Evolutionary conservation across 2,113 vertebrate genomes (phyloP).

Genomic region (Rafetus swinhoei): DNA sequence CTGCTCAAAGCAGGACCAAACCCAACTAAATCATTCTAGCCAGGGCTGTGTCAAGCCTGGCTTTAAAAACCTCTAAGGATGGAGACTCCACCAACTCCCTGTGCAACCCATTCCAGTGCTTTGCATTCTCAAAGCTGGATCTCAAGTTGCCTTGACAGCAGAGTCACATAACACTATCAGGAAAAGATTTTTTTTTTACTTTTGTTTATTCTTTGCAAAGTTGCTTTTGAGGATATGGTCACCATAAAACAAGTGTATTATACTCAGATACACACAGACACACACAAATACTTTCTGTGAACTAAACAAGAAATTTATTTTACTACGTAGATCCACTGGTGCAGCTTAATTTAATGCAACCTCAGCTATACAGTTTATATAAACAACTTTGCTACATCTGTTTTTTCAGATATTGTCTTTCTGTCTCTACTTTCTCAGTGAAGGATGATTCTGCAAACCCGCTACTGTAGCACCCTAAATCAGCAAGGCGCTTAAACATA

Average conservation of each 20-base stretch:
- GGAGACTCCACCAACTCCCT: too few species aligned
- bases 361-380: not conserved
- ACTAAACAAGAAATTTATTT: not conserved
- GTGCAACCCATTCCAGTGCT: too few species aligned
- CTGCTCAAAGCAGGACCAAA: too few species aligned
- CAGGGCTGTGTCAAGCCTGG: too few species aligned
- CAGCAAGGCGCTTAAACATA: not conserved
- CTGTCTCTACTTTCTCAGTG: not conserved
- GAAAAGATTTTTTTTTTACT: not conserved
- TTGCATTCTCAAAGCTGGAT: not conserved
- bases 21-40: too few species aligned
- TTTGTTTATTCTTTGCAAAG: slow-evolving; percentile 19
- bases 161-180: slow-evolving; percentile 26
- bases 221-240: not conserved
- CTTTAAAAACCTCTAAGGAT: too few species aligned
- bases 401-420: not conserved
- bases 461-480: not conserved
- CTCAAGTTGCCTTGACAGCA: not conserved
- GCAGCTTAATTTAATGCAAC: not conserved
- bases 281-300: not conserved
- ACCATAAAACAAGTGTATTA: not conserved
- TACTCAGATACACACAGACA: not conserved
- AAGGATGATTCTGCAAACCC: not conserved
- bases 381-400: not conserved
- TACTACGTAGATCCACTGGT: not conserved